These are phyloP conservation scores for Halyomorpha halys DNA, from an alignment of 1,140 invertebrate genomes.

Conservation along the genomic window DNA sequence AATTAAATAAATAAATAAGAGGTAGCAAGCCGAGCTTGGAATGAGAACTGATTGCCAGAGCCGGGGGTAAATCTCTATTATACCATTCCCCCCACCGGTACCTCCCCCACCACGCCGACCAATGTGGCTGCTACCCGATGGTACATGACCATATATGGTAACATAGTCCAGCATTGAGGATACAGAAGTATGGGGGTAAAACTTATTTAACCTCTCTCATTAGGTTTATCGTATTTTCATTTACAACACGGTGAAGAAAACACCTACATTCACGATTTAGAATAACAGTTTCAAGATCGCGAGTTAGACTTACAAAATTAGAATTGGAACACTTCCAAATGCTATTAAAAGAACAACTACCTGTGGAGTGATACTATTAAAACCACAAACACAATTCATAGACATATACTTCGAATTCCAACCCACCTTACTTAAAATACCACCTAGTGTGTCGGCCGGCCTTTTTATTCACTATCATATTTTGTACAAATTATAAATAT, in stretches of 20 bases:
- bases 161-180: conserved; percentile 33
- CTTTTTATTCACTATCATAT: no score
- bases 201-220: neutral
- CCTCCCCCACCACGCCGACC: conserved; percentile 34
- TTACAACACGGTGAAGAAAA: no score
- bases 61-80: conserved; percentile 23
- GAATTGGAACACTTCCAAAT: conserved; percentile 5
- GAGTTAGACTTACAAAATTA: neutral
- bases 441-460: no score
- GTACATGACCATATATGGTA: conserved; percentile 48
- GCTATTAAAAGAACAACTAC: neutral
- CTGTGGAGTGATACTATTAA: neutral
- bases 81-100: conserved; percentile 21
- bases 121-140: conserved; percentile 39
- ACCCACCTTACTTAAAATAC: no score
- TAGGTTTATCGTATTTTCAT: neutral
- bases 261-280: no score
- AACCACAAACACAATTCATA: no score
- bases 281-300: neutral
- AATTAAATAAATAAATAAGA: conserved; percentile 24
- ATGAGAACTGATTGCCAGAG: conserved; percentile 24
- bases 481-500: no score
- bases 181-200: conserved; percentile 18
- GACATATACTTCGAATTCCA: no score
- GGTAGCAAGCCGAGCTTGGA: conserved; percentile 1